Conservation (phyloP, 2,888 invertebrate genomes). For the Rhopalosiphum nymphaeae region DNA sequence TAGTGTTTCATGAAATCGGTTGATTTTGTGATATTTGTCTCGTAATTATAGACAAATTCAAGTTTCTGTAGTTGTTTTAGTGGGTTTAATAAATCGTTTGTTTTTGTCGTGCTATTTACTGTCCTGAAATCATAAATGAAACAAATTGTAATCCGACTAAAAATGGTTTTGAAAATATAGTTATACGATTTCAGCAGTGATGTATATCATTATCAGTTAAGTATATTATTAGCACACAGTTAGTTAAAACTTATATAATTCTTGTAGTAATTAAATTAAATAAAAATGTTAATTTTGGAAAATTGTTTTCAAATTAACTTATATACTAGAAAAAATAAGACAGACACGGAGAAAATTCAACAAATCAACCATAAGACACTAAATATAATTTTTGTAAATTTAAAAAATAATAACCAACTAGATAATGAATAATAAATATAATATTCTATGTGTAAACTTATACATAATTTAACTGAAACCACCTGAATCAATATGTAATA, state of each 20-base stretch:
- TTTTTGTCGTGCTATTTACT: slow-evolving; percentile 58
- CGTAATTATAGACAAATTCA: slow-evolving; percentile 52
- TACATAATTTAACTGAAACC: not conserved
- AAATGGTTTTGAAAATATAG: slow-evolving; percentile 15
- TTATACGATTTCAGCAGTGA: slow-evolving; percentile 35
- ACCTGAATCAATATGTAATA: not conserved
- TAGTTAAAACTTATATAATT: not conserved
- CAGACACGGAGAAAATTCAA: not conserved
- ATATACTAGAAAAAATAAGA: not conserved
- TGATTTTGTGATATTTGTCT: slow-evolving; percentile 62
- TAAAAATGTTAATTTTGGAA: not conserved
- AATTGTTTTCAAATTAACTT: not conserved
- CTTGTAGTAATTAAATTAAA: not conserved
- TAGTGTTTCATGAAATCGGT: slow-evolving; percentile 58
- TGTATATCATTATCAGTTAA: slow-evolving; percentile 24
- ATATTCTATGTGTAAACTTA: not conserved
- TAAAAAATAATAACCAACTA: not conserved
- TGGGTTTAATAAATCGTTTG: slow-evolving; percentile 58
- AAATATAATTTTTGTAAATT: not conserved
- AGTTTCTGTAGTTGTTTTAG: slow-evolving; percentile 61
- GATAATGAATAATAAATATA: not conserved
- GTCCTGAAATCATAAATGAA: slow-evolving; percentile 65
- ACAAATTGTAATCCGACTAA: slow-evolving; percentile 43
- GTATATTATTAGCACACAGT: slow-evolving; percentile 49
- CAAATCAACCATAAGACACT: not conserved